Conservation (phyloP, 2,113 vertebrate genomes). For the Dromaius novaehollandiae region DNA sequence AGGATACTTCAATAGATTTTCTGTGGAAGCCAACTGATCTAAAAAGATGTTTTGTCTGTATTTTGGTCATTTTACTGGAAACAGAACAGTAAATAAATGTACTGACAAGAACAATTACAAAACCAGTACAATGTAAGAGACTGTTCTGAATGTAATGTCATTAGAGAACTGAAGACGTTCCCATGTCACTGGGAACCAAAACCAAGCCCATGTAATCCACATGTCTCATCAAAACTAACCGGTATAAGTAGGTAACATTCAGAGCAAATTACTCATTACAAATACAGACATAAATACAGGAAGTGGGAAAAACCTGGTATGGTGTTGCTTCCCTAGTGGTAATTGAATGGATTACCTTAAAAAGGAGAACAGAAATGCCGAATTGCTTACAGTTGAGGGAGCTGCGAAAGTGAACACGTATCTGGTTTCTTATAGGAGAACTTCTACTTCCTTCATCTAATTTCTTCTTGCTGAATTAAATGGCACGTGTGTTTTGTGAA, state of each 20-base stretch:
- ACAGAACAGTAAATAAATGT: accelerated
- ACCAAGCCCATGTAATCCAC: accelerated
- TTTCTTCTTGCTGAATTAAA: neutral
- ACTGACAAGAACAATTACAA: accelerated
- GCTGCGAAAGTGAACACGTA: accelerated
- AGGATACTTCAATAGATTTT: accelerated
- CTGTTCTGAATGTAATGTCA: accelerated
- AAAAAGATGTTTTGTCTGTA: accelerated
- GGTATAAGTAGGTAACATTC: accelerated
- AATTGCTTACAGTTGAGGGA: accelerated
- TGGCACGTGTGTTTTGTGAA: neutral
- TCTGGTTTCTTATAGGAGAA: neutral
- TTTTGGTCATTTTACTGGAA: too few species aligned
- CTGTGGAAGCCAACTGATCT: accelerated
- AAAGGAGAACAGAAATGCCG: neutral
- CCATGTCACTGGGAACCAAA: accelerated
- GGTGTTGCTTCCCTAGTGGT: too few species aligned
- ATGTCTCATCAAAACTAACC: too few species aligned
- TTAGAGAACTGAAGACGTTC: accelerated
- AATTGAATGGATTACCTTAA: neutral
- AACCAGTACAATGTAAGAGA: accelerated
- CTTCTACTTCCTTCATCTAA: neutral
- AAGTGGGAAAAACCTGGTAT: too few species aligned
- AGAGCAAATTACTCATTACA: neutral
- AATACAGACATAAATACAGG: too few species aligned